Evolutionary conservation across 2,797 vertebrate genomes (phyloP).

Genomic region (Paedocypris micromegethes): DNA sequence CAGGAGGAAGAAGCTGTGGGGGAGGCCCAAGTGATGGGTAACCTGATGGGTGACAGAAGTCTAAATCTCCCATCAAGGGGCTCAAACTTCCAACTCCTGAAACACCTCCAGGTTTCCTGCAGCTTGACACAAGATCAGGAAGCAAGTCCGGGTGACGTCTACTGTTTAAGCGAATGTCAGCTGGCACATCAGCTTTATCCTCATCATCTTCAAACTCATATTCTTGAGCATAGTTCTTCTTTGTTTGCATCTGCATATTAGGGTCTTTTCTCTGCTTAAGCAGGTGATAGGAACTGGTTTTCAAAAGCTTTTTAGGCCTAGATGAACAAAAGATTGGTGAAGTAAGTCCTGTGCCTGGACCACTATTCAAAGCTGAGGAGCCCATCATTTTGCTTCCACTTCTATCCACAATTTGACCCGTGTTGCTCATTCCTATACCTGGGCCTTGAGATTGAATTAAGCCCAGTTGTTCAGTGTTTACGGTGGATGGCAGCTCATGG

Average conservation of each 20-base stretch:
- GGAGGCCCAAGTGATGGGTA: slow-evolving; percentile 63
- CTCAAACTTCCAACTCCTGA: slow-evolving; percentile 67
- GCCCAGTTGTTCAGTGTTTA: slow-evolving; percentile 86
- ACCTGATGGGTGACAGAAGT: slow-evolving; percentile 71
- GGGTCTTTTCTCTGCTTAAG: slow-evolving; percentile 81
- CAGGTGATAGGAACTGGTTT: slow-evolving; percentile 86
- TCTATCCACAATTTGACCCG: slow-evolving; percentile 55
- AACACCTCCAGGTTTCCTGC: slow-evolving; percentile 66
- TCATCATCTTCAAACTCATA: slow-evolving; percentile 90
- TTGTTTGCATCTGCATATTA: slow-evolving; percentile 59
- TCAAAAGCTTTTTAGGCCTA: slow-evolving; percentile 87
- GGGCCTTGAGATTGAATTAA: slow-evolving; percentile 77
- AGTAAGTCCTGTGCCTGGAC: slow-evolving; percentile 59
- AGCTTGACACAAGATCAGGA: slow-evolving; percentile 88
- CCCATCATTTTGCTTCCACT: slow-evolving; percentile 65
- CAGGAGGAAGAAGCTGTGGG: slow-evolving; percentile 60
- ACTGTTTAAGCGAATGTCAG: slow-evolving; percentile 87
- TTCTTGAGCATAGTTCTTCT: slow-evolving; percentile 86
- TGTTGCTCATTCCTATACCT: slow-evolving; percentile 56
- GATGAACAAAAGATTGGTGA: slow-evolving; percentile 85
- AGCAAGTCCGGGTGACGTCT: slow-evolving; percentile 75
- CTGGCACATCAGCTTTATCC: slow-evolving; percentile 82
- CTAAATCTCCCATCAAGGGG: slow-evolving; percentile 79
- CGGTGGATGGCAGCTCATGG: slow-evolving; percentile 81
- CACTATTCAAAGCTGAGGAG: slow-evolving; percentile 52